Conservation (phyloP, 2,113 vertebrate genomes). For the Butorides virescens region DNA sequence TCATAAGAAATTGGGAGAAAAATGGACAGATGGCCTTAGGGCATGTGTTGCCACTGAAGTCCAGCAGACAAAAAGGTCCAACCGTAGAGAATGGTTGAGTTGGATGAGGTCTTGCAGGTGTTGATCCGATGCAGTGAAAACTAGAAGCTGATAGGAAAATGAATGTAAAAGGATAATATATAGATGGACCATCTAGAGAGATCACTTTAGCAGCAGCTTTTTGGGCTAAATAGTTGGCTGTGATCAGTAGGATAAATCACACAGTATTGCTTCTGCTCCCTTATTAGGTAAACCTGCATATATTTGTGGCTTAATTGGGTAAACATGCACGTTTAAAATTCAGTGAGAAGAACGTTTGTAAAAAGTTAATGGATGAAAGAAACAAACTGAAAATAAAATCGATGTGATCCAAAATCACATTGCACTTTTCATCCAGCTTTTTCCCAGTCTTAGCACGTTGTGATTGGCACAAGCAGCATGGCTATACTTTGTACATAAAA, state of each 20-base stretch:
- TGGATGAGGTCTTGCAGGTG: neutral
- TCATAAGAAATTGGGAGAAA: neutral
- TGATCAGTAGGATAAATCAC: neutral
- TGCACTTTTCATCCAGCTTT: neutral
- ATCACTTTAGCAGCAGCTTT: neutral
- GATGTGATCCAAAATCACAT: neutral
- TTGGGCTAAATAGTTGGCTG: neutral
- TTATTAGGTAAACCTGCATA: neutral
- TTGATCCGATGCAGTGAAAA: neutral
- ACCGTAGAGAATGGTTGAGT: neutral
- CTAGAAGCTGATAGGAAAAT: neutral
- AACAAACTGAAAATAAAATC: neutral
- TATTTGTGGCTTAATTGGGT: neutral
- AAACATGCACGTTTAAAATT: neutral
- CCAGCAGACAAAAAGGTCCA: neutral
- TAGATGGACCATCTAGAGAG: neutral
- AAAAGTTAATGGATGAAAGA: neutral
- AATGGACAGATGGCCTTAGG: neutral
- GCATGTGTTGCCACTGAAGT: neutral
- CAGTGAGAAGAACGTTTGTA: neutral
- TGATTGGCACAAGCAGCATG: neutral
- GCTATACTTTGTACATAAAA: neutral
- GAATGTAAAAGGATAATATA: neutral
- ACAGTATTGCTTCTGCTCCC: neutral
- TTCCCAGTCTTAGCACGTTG: neutral